Evolutionary conservation across 2,888 invertebrate genomes (phyloP), one percentile per base, ranked within the genome.

Genomic region (Dryobota labecula): DNA sequence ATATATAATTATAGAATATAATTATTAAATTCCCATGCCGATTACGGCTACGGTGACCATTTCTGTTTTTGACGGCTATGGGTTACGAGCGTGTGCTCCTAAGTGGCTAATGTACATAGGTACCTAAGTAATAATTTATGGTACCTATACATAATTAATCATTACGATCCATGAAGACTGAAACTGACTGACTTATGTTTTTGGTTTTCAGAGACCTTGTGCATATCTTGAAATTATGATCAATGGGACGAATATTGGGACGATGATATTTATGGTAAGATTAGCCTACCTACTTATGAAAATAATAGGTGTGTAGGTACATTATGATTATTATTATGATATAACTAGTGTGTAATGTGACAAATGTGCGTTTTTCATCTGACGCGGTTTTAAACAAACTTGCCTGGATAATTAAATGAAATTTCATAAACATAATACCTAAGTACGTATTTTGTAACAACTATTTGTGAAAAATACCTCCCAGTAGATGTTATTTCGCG

Each of bases 221-320:
- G 96, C 94, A 2, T 97, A 96, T 84, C 92, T 97, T 84, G 96
- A 96, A 58, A 92, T 97, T 79, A 90, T 95, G 6, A 93, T 96
- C 65, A 89, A 96, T 81, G 88, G 87, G 24, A 83, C 89, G 53
- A 87, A 92, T 27, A 89, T 95, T 56, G 97, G 97, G 54, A 93
- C 96, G 0, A 84, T 97, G 83, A 92, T 97, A 76, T 97, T 97
- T 87, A 95, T 96, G 96, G 97, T 97, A 93, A 94, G 91, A n/a
- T 18, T 54, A 9, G 15, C 20, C 11, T 36, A 20, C n/a, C 0
- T 45, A 38, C 20, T 0, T 60, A 43, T 0, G 33, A 61, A 43
- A 58, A 27, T 58, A 38, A 9, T 9, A 36, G 18, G n/a, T n/a
- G n/a, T n/a, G n/a, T n/a, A n/a, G n/a, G n/a, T n/a, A n/a, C n/a